Percentiles rank a stretch among this genome's conserved stretches.
These are phyloP conservation scores for Clivina fossor DNA, from an alignment of 2,888 invertebrate species.

Conservation along the genomic window DNA sequence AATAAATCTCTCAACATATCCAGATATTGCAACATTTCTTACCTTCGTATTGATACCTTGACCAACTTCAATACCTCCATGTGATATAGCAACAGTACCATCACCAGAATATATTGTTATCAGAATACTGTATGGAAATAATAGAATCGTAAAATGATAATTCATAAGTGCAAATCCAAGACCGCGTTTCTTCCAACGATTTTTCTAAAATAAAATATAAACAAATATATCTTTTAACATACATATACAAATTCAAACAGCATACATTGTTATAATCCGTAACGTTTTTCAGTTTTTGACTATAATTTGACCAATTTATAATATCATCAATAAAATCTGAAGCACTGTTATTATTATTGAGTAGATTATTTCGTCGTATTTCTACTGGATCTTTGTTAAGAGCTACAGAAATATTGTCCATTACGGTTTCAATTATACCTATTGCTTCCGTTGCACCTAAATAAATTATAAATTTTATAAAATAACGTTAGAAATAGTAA, in stretches of 20 bases:
- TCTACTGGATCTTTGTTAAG: slow-evolving; percentile 61
- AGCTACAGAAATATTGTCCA: slow-evolving; percentile 65
- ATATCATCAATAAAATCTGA: slow-evolving; percentile 61
- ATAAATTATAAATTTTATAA: background rate
- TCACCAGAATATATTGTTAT: slow-evolving; percentile 71
- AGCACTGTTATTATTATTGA: slow-evolving; percentile 47
- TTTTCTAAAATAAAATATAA: too few relatives aligned
- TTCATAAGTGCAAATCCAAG: slow-evolving; percentile 68
- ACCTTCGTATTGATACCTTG: slow-evolving; percentile 83
- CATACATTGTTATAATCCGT: slow-evolving; percentile 62
- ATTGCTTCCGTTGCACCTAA: slow-evolving; percentile 55
- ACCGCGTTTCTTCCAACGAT: slow-evolving; percentile 81
- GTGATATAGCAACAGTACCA: slow-evolving; percentile 69
- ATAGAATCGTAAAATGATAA: slow-evolving; percentile 62
- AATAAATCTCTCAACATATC: too few relatives aligned
- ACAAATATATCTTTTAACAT: too few relatives aligned
- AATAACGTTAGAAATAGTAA: too few relatives aligned
- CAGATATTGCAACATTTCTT: too few relatives aligned
- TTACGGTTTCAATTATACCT: slow-evolving; percentile 63
- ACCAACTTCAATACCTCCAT: slow-evolving; percentile 76
- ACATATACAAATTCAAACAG: background rate
- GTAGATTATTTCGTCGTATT: slow-evolving; percentile 61
- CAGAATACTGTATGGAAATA: slow-evolving; percentile 59
- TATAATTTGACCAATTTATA: slow-evolving; percentile 60
- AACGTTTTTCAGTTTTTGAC: slow-evolving; percentile 57